Evolutionary conservation across 2,888 invertebrate genomes (phyloP).

Genomic region (Cremastinae sp.): DNA sequence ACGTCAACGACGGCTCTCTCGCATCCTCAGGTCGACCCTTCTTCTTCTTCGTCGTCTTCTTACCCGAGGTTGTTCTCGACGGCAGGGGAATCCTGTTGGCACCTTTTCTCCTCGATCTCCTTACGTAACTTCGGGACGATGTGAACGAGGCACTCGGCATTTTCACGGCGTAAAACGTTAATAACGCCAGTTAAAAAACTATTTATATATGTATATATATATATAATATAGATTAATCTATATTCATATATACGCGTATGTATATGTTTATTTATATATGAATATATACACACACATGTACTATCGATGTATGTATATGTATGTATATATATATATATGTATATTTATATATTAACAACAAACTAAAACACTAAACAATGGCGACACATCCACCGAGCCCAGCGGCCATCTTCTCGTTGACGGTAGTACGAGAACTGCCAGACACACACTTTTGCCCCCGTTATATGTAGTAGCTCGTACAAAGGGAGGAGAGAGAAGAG

Average conservation of each 20-base stretch:
- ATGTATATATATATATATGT: slow-evolving; percentile 26
- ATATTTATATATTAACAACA: slow-evolving; percentile 64
- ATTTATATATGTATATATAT: slow-evolving; percentile 77
- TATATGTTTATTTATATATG: slow-evolving; percentile 81
- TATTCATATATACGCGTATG: slow-evolving; percentile 71
- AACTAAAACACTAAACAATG: slow-evolving; percentile 87
- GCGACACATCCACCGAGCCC: slow-evolving; percentile 89
- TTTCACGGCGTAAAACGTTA: slow-evolving; percentile 81
- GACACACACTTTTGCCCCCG: slow-evolving; percentile 38
- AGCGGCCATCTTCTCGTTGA: slow-evolving; percentile 92
- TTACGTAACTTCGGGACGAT: slow-evolving; percentile 94
- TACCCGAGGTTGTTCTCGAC: slow-evolving; percentile 91
- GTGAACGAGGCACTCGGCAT: slow-evolving; percentile 98
- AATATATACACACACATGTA: slow-evolving; percentile 70
- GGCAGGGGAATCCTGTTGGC: slow-evolving; percentile 92
- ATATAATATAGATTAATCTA: slow-evolving; percentile 14
- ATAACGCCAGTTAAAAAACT: slow-evolving; percentile 65
- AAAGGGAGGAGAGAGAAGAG: slow-evolving; percentile 28
- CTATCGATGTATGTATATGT: slow-evolving; percentile 14
- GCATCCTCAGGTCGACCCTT: slow-evolving; percentile 64
- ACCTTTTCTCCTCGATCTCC: slow-evolving; percentile 95
- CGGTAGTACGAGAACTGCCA: slow-evolving; percentile 70
- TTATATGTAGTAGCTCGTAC: slow-evolving; percentile 17
- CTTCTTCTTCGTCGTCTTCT: slow-evolving; percentile 68
- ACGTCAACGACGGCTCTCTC: slow-evolving; percentile 75